Evolutionary conservation across 2,797 vertebrate species (phyloP), one percentile per base, ranked within the genome.

Genomic region (Pipistrellus kuhlii): DNA sequence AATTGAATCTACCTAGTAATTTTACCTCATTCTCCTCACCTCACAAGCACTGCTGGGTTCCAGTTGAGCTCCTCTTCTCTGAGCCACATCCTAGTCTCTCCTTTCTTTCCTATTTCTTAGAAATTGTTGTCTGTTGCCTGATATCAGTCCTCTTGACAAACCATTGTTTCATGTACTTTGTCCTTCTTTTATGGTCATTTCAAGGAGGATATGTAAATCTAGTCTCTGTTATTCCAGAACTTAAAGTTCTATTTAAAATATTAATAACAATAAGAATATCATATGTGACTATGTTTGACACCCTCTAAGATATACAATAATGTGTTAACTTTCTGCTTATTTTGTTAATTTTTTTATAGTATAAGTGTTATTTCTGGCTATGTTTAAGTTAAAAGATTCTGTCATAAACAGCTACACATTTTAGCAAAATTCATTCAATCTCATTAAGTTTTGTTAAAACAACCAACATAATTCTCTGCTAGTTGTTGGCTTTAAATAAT

Each of bases 341-440:
- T 83, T 83, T 62, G 27, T 88, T 76, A 53, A 59, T 69, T 57
- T 69, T 41, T 35, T 35, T 68, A 20, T 7, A 55, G 51, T 84
- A 25, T 57, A 57, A 17, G 7, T 8, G 41, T 76, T 88, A 76
- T 69, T 72, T 93, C 51, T 75, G 41, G 71, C 27, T 48, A 51
- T 69, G 25, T 69, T 35, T 84, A 89, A 84, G 25, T 46, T 25
- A 73, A 93, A 53, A 48, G 25, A 0, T 21, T 46, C 5, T 57
- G 21, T 30, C 21, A 72, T 59, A 73, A 48, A 53, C 11, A 73
- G 30, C 11, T 93, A 21, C 32, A 81, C 38, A 32, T 71, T 85
- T 85, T 59, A 48, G 18, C 27, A 62, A 78, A 93, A 80, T n/a
- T 87, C 44, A 71, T 64, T 93, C 76, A 69, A 68, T 41, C 41